Conservation (phyloP, 2,888 invertebrate genomes). For the Vanessa cardui region DNA sequence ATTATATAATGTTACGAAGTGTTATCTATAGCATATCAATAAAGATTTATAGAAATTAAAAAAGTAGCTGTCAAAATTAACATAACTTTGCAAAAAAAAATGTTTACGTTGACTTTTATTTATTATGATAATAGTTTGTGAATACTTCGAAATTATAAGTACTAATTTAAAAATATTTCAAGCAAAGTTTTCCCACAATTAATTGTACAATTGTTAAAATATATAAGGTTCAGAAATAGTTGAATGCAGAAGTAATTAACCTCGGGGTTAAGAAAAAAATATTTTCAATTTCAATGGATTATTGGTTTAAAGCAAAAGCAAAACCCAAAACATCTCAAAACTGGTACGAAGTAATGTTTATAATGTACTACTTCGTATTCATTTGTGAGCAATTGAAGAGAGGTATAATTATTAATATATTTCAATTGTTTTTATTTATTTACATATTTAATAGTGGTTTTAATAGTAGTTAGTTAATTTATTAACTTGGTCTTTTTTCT, state of each 20-base stretch:
- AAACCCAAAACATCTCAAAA: conserved; percentile 2
- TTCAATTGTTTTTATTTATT: neutral
- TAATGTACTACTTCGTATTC: neutral
- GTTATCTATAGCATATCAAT: conserved; percentile 1
- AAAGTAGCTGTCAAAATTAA: conserved; percentile 34
- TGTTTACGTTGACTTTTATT: conserved; percentile 28
- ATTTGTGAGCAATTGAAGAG: neutral
- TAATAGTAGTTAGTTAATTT: neutral
- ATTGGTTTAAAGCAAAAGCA: conserved; percentile 13
- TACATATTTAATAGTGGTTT: neutral
- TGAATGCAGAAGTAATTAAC: conserved; percentile 25
- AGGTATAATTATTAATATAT: neutral
- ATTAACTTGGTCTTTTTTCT: too few species aligned
- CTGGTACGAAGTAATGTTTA: conserved; percentile 1
- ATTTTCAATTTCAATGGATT: conserved; percentile 27
- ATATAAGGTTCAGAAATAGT: conserved; percentile 11
- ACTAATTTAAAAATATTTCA: neutral
- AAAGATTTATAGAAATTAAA: conserved; percentile 25
- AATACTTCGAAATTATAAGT: too few species aligned
- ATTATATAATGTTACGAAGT: neutral
- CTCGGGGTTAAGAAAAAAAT: conserved; percentile 18
- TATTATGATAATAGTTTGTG: conserved; percentile 11
- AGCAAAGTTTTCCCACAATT: neutral
- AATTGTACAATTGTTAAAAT: neutral
- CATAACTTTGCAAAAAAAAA: conserved; percentile 30